Evolutionary conservation across 2,797 vertebrate species (phyloP).

Genomic region (Pseudomugil tenellus): DNA sequence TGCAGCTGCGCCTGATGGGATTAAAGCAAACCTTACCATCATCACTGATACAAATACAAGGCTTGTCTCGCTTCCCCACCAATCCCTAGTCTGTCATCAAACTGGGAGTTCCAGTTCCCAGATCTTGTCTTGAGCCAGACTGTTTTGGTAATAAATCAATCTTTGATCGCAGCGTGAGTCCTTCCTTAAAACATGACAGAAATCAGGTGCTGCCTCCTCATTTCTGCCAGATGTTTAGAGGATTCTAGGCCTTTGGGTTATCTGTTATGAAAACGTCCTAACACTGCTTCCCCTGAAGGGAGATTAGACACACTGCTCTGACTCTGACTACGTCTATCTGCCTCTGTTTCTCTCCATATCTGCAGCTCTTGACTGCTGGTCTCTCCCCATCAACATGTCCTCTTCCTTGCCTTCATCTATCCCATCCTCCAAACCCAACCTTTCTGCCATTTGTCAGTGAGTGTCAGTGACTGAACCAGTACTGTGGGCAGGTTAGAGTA

Average conservation of each 20-base stretch:
- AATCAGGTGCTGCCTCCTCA: constrained; percentile 26
- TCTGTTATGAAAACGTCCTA: constrained; percentile 69
- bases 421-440: constrained; percentile 36
- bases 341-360: constrained; percentile 45
- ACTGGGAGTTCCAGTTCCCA: no score
- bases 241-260: constrained; percentile 50
- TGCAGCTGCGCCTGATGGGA: no score
- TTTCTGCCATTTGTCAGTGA: constrained; percentile 62
- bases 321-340: constrained; percentile 40
- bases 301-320: constrained; percentile 74
- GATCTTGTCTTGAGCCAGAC: no score
- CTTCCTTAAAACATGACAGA: no score
- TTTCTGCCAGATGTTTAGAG: constrained; percentile 37
- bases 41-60: no score
- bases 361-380: constrained; percentile 35
- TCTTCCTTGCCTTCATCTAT: constrained; percentile 39
- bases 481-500: constrained; percentile 71
- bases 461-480: constrained; percentile 63
- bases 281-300: constrained; percentile 59
- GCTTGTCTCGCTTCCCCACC: no score
- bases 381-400: constrained; percentile 41
- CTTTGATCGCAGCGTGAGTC: no score
- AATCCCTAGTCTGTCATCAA: no score
- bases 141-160: no score
- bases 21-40: no score